These are phyloP conservation scores for Agonopterix subpropinquella DNA, from an alignment of 2,888 invertebrate species.

Conservation along the genomic window DNA sequence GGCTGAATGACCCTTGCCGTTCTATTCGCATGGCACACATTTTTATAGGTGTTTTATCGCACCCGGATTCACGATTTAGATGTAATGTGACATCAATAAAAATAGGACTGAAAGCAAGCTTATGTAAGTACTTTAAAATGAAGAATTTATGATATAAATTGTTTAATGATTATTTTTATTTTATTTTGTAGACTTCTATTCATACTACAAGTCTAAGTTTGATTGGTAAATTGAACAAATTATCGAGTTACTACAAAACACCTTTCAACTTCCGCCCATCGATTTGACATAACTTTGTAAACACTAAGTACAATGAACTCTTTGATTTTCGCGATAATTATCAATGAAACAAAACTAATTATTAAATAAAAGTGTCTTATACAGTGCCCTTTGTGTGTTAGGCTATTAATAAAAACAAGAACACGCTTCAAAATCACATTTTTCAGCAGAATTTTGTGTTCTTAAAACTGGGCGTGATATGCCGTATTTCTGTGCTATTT, in stretches of 20 bases:
- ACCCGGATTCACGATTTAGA: too few species aligned
- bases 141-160: too few species aligned
- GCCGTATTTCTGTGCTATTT: conserved; percentile 13
- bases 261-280: conserved; percentile 9
- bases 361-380: conserved; percentile 39
- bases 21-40: too few species aligned
- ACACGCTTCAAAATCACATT: conserved; percentile 1
- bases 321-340: conserved; percentile 26
- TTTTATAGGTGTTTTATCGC: too few species aligned
- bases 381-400: conserved; percentile 15
- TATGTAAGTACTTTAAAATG: too few species aligned
- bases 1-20: too few species aligned
- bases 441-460: conserved; percentile 9
- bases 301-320: conserved; percentile 62
- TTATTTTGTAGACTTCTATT: too few species aligned
- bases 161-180: too few species aligned
- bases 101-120: too few species aligned
- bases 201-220: too few species aligned
- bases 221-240: too few species aligned
- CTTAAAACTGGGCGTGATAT: conserved; percentile 38
- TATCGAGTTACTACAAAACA: conserved; percentile 1
- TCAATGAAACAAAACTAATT: conserved; percentile 29
- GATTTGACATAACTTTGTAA: conserved; percentile 43
- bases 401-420: background rate
- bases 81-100: too few species aligned